These are phyloP conservation scores for Aythya baeri DNA, from an alignment of 2,113 vertebrate species.

Conservation along the genomic window DNA sequence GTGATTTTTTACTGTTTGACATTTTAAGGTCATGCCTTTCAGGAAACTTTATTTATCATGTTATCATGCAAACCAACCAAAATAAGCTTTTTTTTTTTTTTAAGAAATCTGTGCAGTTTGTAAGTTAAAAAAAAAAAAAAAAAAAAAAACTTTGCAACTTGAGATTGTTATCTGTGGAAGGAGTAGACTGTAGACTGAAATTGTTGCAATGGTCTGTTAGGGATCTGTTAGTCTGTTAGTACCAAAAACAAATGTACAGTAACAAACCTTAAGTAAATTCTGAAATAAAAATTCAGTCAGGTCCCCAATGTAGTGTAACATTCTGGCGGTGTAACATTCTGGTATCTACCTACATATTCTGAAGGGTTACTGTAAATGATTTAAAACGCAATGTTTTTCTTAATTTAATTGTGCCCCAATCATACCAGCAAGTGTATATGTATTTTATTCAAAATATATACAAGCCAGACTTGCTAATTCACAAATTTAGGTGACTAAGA, in stretches of 20 bases:
- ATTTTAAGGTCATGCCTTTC: background rate
- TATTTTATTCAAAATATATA: background rate
- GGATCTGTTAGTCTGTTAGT: background rate
- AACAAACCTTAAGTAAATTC: background rate
- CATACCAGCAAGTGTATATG: background rate
- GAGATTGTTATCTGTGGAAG: background rate
- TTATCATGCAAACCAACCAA: background rate
- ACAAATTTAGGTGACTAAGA: background rate
- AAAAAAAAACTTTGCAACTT: background rate
- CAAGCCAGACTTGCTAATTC: background rate
- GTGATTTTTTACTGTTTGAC: background rate
- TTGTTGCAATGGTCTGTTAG: background rate
- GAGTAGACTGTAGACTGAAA: background rate
- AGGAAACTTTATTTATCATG: background rate
- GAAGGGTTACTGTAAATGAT: background rate
- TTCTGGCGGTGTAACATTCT: background rate
- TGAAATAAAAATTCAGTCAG: background rate
- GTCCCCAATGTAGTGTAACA: background rate
- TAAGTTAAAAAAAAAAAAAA: background rate
- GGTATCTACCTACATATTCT: background rate
- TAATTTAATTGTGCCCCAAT: background rate
- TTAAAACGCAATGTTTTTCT: background rate
- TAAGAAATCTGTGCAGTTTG: background rate
- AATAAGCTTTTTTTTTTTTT: background rate
- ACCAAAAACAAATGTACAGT: fast-evolving